Evolutionary conservation across 92 coral and sea anemone genomes (phyloP).

Genomic region (Porites evermanni): DNA sequence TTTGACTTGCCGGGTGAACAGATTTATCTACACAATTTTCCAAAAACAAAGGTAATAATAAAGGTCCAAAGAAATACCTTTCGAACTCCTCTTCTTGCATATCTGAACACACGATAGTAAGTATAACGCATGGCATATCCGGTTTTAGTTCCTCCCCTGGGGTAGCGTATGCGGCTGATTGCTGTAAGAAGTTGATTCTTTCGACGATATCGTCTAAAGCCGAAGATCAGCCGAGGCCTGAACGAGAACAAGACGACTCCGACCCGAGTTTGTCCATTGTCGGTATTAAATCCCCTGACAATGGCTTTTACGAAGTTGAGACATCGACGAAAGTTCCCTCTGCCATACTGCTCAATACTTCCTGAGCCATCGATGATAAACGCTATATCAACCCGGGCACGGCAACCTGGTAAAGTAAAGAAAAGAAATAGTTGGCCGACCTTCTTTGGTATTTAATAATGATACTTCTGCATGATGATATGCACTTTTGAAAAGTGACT

Average conservation of each 20-base stretch:
- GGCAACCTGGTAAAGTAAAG: constrained; percentile 33
- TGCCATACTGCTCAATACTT: constrained; percentile 61
- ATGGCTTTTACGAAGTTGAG: constrained; percentile 51
- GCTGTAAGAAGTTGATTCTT: constrained; percentile 25
- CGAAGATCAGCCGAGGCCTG: constrained; percentile 46
- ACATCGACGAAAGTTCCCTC: constrained; percentile 72
- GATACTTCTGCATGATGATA: too few species aligned
- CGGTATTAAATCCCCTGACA: constrained; percentile 19
- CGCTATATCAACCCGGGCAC: constrained; percentile 70
- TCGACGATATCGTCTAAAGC: constrained; percentile 45
- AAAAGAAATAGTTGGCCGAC: too few species aligned
- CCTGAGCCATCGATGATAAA: constrained; percentile 84
- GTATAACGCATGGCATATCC: constrained; percentile 60
- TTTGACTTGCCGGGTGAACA: background rate
- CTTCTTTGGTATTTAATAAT: background rate
- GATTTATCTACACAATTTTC: too few species aligned
- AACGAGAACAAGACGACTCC: constrained; percentile 37
- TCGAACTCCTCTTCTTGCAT: constrained; percentile 60
- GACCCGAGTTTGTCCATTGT: constrained; percentile 19
- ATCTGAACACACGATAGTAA: constrained; percentile 44
- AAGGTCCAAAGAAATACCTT: constrained; percentile 38
- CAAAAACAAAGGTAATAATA: too few species aligned
- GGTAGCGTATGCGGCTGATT: constrained; percentile 56
- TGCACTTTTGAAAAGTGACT: too few species aligned
- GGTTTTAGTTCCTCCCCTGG: constrained; percentile 63